Evolutionary conservation across 2,888 invertebrate species (phyloP), one percentile per base, ranked within the genome.

Genomic region (Chirona hameri): DNA sequence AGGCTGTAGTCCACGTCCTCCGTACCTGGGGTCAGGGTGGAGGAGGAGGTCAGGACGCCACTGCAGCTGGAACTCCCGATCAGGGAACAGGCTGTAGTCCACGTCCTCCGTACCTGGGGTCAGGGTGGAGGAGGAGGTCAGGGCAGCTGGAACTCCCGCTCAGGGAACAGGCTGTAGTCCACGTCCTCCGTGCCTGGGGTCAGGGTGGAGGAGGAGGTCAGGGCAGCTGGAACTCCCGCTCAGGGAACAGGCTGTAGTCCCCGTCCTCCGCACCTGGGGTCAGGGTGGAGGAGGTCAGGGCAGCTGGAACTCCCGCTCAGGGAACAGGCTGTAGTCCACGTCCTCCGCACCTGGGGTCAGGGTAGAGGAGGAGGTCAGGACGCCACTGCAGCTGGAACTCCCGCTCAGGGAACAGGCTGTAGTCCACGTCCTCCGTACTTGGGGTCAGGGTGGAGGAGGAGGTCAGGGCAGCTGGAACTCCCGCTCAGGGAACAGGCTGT

Each of bases 341-440:
- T n/a, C n/a, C n/a, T n/a, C n/a, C n/a, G n/a, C n/a, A n/a, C n/a
- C n/a, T n/a, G n/a, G n/a, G n/a, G n/a, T n/a, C n/a, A n/a, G n/a
- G n/a, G n/a, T n/a, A n/a, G n/a, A n/a, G 88, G 91, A 94, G 84
- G 91, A 90, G 85, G 91, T 89, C 76, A 98, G 90, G 88, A 81
- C 91, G 89, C 98, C 98, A 98, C 82, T 90, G 88, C 83, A 91
- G 87, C 89, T 97, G 97, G 85, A 94, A 93, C 79, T 92, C 92
- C 87, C 92, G 91, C 82, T 90, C 90, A 0, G 98, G 98, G 88
- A 95, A 97, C 83, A 91, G 91, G 9, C 90, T 89, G 87, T 91
- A 93, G 87, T 93, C 91, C 2, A 91, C 89, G 80, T 90, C 89
- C 65, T 91, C 91, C 1, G 93, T 88, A 84, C 93, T 92, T 92